Evolutionary conservation across 1,140 invertebrate species (phyloP).

Genomic region (Cherax quadricarinatus): DNA sequence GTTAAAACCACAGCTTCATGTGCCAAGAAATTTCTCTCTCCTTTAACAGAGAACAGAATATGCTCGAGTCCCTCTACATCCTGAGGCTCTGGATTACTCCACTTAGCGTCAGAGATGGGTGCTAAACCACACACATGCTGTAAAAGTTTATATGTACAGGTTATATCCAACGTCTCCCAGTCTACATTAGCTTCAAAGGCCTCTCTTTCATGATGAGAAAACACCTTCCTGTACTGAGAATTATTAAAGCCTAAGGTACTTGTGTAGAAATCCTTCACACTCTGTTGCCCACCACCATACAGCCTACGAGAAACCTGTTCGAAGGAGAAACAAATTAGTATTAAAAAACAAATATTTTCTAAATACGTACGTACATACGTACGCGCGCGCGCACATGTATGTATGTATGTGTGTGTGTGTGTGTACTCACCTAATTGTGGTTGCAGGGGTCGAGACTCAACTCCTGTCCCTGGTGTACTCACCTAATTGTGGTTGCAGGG

Average conservation of each 20-base stretch:
- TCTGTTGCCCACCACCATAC: slow-evolving; percentile 2
- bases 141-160: not conserved
- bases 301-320: not conserved
- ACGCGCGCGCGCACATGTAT: too few species aligned
- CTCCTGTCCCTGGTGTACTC: too few species aligned
- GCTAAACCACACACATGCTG: slow-evolving; percentile 11
- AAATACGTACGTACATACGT: too few species aligned
- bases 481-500: too few species aligned
- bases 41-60: slow-evolving; percentile 4
- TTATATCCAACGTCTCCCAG: slow-evolving; percentile 17
- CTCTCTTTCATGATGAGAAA: not conserved
- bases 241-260: not conserved
- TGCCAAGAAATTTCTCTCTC: slow-evolving; percentile 21
- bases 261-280: slow-evolving; percentile 29
- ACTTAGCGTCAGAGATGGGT: not conserved
- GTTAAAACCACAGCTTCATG: slow-evolving; percentile 1
- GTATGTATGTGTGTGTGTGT: too few species aligned
- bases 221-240: not conserved
- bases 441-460: too few species aligned
- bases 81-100: not conserved
- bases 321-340: not conserved
- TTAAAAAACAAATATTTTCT: not conserved
- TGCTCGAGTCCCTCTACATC: not conserved
- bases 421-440: too few species aligned
- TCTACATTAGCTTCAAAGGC: not conserved